These are phyloP conservation scores for Ictalurus furcatus DNA, from an alignment of 2,113 vertebrate genomes.

Conservation along the genomic window DNA sequence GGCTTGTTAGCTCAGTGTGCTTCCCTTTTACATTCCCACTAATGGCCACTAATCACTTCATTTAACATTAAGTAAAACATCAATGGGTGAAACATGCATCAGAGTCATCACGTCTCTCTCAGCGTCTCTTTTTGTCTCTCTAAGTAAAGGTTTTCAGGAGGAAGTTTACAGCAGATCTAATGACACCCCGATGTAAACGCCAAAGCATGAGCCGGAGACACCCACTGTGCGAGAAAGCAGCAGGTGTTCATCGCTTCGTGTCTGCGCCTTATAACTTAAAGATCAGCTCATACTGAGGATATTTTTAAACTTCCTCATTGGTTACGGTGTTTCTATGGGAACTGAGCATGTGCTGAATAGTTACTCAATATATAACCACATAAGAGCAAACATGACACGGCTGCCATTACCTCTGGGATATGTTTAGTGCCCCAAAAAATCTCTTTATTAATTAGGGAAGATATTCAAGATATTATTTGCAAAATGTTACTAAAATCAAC, in stretches of 20 bases:
- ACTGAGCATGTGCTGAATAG: background rate
- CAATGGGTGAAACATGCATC: background rate
- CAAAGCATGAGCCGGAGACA: background rate
- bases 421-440: background rate
- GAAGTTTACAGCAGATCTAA: background rate
- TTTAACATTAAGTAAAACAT: background rate
- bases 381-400: background rate
- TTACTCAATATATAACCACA: background rate
- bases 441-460: no score
- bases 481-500: background rate
- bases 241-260: background rate
- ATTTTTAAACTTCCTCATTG: background rate
- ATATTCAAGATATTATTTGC: background rate
- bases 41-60: background rate
- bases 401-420: background rate
- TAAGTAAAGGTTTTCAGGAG: background rate
- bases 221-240: background rate
- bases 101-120: background rate
- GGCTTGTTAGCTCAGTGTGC: background rate
- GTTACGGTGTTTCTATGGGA: conserved; percentile 2
- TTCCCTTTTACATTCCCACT: background rate
- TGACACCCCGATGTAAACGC: background rate
- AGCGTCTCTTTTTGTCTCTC: conserved; percentile 1
- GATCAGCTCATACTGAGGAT: background rate
- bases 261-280: background rate